Conservation (phyloP, 2,113 vertebrate species). For the Psilopsiagon aurifrons region DNA sequence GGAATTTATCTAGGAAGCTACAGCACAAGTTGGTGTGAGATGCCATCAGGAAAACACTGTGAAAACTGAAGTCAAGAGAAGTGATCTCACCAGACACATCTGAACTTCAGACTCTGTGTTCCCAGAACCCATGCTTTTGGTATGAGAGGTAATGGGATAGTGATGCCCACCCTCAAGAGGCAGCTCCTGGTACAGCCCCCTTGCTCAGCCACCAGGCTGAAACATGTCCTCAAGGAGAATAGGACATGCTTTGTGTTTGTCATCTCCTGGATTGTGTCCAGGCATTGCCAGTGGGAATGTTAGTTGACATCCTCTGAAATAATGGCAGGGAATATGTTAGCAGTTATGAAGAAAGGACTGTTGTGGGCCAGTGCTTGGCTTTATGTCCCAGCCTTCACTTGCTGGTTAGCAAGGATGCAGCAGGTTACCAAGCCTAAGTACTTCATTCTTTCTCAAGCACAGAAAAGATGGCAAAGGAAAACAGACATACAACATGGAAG, state of each 20-base stretch:
- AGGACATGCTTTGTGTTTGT: background rate
- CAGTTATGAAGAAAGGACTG: background rate
- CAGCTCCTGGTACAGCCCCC: background rate
- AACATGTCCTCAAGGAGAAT: background rate
- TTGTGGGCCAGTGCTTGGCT: background rate
- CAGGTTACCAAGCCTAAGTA: background rate
- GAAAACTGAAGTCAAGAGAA: background rate
- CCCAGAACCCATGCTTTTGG: background rate
- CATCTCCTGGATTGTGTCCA: background rate
- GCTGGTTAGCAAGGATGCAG: background rate
- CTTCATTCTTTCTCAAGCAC: background rate
- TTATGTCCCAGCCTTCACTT: background rate
- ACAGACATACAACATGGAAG: background rate
- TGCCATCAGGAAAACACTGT: slow-evolving; percentile 40
- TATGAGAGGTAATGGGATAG: background rate
- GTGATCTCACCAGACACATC: background rate
- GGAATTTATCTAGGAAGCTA: slow-evolving; percentile 52
- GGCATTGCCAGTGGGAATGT: background rate
- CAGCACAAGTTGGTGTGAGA: slow-evolving; percentile 4
- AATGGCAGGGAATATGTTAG: accelerated
- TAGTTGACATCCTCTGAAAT: background rate
- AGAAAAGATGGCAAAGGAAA: background rate
- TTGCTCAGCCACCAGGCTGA: background rate
- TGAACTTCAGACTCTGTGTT: background rate
- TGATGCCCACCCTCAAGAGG: background rate